Evolutionary conservation across 2,888 invertebrate species (phyloP), one percentile per base, ranked within the genome.

Genomic region (Octonoba sinensis): DNA sequence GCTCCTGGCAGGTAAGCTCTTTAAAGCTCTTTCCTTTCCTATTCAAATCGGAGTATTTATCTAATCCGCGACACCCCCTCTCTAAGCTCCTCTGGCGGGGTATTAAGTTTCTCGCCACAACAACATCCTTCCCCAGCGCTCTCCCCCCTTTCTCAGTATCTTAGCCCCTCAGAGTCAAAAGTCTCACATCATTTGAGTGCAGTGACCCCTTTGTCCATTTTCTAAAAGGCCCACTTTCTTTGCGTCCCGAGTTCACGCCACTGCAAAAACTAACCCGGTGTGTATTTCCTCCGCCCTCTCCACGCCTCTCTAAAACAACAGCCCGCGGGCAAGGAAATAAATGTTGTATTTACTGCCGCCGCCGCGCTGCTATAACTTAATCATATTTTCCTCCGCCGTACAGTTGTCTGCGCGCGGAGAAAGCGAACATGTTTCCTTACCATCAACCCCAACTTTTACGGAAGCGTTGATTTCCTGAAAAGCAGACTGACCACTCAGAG

Each of bases 1-100:
- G 85, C 81, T 85, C 85, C 71, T 85, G 85, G 85, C 85, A 85
- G 84, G 85, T 85, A 85, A 83, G 85, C 71, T 54, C 46, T 66
- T 47, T 46, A 27, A 44, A 47, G 46, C 20, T 16, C 65, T n/a
- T 51, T 64, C 69, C 51, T 49, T 66, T 51, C 74, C 70, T 66
- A 81, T 81, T 81, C 81, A 81, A 81, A 81, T 81, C 75, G 81
- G 81, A 81, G 81, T 81, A 81, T 81, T 81, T 81, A 81, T 81
- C 81, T 81, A 81, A 81, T 81, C 81, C 81, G 57, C 56, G 59
- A 57, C 16, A 18, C 57, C 36, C 57, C 16, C 66, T 56, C 74
- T 47, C 36, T 18, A 15, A 36, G 69, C 69, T 62, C 62, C 49
- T 46, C 54, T 56, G n/a, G 62, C 24, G 60, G 57, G 62, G 79